Conservation (phyloP, 1,140 invertebrate genomes). For the Watersipora subatra region DNA sequence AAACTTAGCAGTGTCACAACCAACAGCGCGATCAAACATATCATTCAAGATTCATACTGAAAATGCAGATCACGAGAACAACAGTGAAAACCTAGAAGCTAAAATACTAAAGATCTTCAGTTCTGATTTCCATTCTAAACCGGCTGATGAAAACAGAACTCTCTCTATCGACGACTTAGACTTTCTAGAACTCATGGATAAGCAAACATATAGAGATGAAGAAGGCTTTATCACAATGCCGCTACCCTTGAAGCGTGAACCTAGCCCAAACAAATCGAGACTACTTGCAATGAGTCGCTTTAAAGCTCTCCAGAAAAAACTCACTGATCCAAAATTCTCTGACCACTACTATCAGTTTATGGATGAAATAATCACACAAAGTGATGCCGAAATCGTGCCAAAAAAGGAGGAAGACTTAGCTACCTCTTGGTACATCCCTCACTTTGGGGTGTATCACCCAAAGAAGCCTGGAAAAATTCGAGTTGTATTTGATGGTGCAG, state of each 20-base stretch:
- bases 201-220: neutral
- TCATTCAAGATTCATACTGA: neutral
- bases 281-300: neutral
- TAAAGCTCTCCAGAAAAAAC: neutral
- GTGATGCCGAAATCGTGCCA: neutral
- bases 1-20: neutral
- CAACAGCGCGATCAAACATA: neutral
- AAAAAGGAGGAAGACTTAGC: neutral
- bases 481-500: slow-evolving; percentile 3
- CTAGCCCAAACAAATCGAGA: neutral
- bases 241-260: neutral
- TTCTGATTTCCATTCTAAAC: neutral
- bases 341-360: neutral
- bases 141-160: neutral
- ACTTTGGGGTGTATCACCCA: neutral
- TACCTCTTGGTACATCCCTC: neutral
- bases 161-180: neutral
- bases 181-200: neutral
- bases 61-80: neutral
- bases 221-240: neutral
- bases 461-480: slow-evolving; percentile 3
- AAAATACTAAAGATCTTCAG: neutral
- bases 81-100: neutral
- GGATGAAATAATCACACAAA: neutral
- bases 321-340: neutral